A percentile compares a stretch with the other conserved stretches of the same genome.
phyloP scores from a whole-genome alignment of 2,797 vertebrate genomes.

The Mus minutoides region DNA sequence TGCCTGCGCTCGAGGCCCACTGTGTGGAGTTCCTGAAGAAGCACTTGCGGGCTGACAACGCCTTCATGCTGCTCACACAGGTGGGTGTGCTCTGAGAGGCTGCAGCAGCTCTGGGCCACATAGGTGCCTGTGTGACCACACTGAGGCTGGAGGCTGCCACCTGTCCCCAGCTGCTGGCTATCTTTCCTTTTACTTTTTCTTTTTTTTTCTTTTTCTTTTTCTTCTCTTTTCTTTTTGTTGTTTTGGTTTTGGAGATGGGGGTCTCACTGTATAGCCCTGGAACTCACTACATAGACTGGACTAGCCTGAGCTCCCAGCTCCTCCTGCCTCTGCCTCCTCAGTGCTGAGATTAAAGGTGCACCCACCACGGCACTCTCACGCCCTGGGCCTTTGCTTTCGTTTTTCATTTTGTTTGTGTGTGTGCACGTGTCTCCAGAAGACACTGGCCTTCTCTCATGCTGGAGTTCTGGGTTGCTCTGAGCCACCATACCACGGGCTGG shows the following conservation, averaged over 20 bases:
- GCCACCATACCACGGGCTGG: neutral
- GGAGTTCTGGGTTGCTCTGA: neutral
- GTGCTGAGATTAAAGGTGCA: neutral
- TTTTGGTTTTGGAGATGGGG: neutral
- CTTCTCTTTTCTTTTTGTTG: neutral
- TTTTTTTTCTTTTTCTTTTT: fast-evolving
- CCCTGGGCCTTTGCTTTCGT: neutral
- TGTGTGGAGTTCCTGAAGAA: conserved; percentile 99
- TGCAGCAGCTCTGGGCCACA: too few relatives aligned
- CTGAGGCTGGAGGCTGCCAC: neutral
- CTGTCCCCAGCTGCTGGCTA: neutral
- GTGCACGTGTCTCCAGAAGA: neutral
- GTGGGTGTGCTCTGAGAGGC: conserved; percentile 80
- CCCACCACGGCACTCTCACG: neutral
- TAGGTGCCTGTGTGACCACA: neutral
- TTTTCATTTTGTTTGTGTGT: neutral
- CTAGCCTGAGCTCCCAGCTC: neutral
- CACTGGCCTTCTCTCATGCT: neutral
- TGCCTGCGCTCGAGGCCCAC: conserved; percentile 96
- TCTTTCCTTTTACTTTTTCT: neutral
- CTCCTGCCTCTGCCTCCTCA: too few relatives aligned
- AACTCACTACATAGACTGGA: neutral
- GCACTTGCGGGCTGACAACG: conserved; percentile 97
- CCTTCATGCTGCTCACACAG: conserved; percentile 99
- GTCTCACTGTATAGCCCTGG: neutral